Base-by-base conservation (phyloP, 2,113 vertebrate genomes). In the Seriola rivoliana region DNA sequence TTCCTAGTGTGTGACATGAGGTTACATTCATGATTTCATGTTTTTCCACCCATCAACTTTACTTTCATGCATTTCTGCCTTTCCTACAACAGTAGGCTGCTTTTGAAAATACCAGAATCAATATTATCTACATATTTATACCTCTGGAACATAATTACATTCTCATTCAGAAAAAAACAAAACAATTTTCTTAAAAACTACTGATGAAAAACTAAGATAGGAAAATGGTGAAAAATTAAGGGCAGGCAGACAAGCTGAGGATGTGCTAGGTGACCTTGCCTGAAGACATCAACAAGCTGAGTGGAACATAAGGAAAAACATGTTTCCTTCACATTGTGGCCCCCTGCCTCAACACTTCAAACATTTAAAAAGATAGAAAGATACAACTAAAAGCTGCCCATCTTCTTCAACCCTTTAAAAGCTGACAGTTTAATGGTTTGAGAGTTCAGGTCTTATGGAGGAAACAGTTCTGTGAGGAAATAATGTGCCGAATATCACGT, bases 231-330 rank as follows among this genome's bases (percentile, higher is more conserved):
- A 74, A 52, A 75, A 63, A 66, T 71, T 60, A 44, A 71, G 57
- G 54, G 14, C 40, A 38, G 65, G 21, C 19, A 2, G 14, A 57
- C 40, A 13, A 48, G 29, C 48, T 9, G 57, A 70, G 58, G 52
- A 62, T 38, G 23, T 52, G 46, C 38, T 75, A 7, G 42, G 38
- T 42, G 80, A 83, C 62, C 66, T 86, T 86, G 57, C 57, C 71
- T 34, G 14, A 71, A 75, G 80, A 46, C 25, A 19, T 29, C 13
- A 48, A 68, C 63, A 55, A 57, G 60, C 25, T 23, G 17, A 75
- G 42, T 12, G 38, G n/a, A 66, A 40, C 10, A 62, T 32, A 19
- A 40, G 44, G 21, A 48, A 13, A 46, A 58, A 2, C 10, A 40
- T 4, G 6, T 9, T 8, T 11, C 40, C 5, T 4, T 32, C 16